A percentile compares a stretch with the other conserved stretches of the same genome.
Evolutionary conservation across 2,113 vertebrate species (phyloP).

Genomic region (Archilochus colubris): DNA sequence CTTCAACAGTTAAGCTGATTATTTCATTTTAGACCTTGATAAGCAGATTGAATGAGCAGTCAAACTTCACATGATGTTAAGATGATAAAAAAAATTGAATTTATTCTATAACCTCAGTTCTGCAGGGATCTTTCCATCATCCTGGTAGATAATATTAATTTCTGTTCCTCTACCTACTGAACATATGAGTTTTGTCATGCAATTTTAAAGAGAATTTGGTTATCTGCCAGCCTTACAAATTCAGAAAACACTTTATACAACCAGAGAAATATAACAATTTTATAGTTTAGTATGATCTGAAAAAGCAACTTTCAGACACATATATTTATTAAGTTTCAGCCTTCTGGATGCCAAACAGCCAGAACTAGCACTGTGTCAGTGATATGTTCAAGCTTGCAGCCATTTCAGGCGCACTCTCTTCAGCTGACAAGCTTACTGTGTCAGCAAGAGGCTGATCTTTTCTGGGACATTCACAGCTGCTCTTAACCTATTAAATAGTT

Average conservation of each 20-base stretch:
- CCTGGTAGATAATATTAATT: background rate
- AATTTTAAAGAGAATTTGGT: background rate
- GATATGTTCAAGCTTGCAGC: background rate
- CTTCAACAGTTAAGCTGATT: background rate
- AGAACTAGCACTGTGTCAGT: background rate
- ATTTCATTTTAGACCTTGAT: background rate
- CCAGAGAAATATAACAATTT: background rate
- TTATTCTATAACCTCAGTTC: background rate
- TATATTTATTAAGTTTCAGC: background rate
- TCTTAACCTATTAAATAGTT: background rate
- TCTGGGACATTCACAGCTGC: background rate
- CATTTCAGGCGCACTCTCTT: fast-evolving
- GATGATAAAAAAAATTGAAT: background rate
- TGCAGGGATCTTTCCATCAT: background rate
- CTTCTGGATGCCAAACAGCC: background rate
- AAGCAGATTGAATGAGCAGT: background rate
- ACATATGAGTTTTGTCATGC: background rate
- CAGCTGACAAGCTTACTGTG: background rate
- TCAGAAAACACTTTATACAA: background rate
- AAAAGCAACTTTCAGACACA: background rate
- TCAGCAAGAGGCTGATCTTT: fast-evolving
- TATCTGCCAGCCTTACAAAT: background rate
- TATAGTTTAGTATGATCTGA: background rate
- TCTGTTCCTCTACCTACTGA: background rate
- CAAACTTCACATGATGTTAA: background rate